Base-by-base conservation (phyloP, 2,888 invertebrate species). In the Portevinia maculata region DNA sequence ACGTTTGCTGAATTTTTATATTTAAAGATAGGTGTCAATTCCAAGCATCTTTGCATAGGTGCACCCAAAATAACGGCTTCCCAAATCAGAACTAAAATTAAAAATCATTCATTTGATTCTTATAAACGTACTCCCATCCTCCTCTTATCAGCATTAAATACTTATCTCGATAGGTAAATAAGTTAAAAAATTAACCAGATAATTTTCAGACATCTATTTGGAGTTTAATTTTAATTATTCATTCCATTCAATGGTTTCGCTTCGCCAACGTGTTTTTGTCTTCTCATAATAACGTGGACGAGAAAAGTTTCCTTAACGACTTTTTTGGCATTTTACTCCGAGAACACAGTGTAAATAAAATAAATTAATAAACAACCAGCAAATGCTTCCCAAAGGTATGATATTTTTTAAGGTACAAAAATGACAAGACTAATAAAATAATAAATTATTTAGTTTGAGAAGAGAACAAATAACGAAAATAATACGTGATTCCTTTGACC, bases 161-260 rank as follows among this genome's bases (percentile, higher is more conserved):
- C 46, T 60, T 34, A 60, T 13, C n/a, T 13, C 34, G 13, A 8
- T 46, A 34, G 60, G 60, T 60, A 34, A 60, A 34, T 19, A 34
- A 32, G 46, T 30, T 46, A n/a, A n/a, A n/a, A n/a, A n/a, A n/a
- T 13, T n/a, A 46, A 5, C 19, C 32, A 44, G 13, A 60, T 46
- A 48, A 46, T 60, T 60, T 46, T 32, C 60, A 21, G 34, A 13
- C 60, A 46, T 60, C 46, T 60, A 60, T 46, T 46, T 60, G 21
- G 13, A 46, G 60, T 21, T 60, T 46, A 60, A 46, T n/a, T 60
- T 60, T 60, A 60, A 60, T 60, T 46, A 60, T 60, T 46, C 46
- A 60, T 46, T 46, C 24, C 13, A n/a, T 59, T 46, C 32, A 32
- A 46, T 46, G 21, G n/a, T 32, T 30, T 19, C 13, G 13, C 8